Percentiles rank a stretch among this genome's conserved stretches.
These are phyloP conservation scores for Odontamblyopus rebecca DNA, from an alignment of 2,797 vertebrate genomes.

Conservation along the genomic window DNA sequence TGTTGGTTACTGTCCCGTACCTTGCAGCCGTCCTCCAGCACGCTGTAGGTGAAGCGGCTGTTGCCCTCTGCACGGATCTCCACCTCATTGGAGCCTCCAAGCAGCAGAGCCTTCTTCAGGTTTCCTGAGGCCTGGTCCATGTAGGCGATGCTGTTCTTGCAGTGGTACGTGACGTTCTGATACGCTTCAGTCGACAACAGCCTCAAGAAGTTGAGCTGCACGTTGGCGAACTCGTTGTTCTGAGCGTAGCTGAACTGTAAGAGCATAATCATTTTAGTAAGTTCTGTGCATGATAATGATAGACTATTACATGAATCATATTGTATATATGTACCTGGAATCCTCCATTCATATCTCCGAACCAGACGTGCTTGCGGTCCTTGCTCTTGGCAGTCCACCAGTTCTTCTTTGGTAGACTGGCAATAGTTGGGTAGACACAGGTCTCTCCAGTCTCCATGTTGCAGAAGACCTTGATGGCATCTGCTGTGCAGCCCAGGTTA, in stretches of 20 bases:
- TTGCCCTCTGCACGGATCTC: constrained; percentile 97
- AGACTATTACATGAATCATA: neutral
- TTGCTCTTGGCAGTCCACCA: constrained; percentile 95
- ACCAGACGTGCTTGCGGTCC: constrained; percentile 94
- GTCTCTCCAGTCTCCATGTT: constrained; percentile 97
- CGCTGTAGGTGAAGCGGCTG: constrained; percentile 94
- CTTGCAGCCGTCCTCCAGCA: constrained; percentile 92
- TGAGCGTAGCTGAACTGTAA: constrained; percentile 83
- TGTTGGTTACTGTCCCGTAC: constrained; percentile 66
- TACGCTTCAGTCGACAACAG: constrained; percentile 92
- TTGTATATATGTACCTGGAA: constrained; percentile 81
- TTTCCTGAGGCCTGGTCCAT: constrained; percentile 86
- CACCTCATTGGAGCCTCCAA: constrained; percentile 95
- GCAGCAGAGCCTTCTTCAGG: constrained; percentile 92
- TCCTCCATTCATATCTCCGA: constrained; percentile 93
- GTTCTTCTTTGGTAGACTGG: constrained; percentile 90
- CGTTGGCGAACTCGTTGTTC: constrained; percentile 87
- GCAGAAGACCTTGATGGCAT: constrained; percentile 97
- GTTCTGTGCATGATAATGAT: neutral
- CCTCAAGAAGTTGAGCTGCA: constrained; percentile 98
- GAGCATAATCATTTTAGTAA: neutral
- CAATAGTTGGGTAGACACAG: constrained; percentile 86
- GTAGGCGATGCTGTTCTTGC: constrained; percentile 96
- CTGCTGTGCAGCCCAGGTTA: constrained; percentile 95
- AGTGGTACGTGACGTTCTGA: constrained; percentile 98